Conservation (phyloP, 2,888 invertebrate genomes). For the Asteroscopus sphinx region DNA sequence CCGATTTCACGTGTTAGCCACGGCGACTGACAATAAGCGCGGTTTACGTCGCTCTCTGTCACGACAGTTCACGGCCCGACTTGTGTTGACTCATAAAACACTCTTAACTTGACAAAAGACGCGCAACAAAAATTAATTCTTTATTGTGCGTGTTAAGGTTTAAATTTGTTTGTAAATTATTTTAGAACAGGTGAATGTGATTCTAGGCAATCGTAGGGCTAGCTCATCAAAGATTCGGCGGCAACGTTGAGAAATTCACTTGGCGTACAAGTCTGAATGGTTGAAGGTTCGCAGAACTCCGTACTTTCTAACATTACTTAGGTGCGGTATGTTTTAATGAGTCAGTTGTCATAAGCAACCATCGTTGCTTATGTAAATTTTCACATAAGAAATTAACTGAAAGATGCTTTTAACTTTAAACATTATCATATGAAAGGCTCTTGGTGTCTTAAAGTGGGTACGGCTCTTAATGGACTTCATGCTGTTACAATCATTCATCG, state of each 20-base stretch:
- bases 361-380: constrained; percentile 59
- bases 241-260: constrained; percentile 75
- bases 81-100: constrained; percentile 80
- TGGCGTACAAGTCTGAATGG: constrained; percentile 67
- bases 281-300: constrained; percentile 75
- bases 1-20: constrained; percentile 87
- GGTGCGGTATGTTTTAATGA: constrained; percentile 63
- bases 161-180: constrained; percentile 54
- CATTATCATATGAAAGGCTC: constrained; percentile 57
- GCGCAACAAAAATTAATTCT: constrained; percentile 51
- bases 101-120: constrained; percentile 69
- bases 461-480: constrained; percentile 43
- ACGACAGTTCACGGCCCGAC: constrained; percentile 78
- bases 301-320: constrained; percentile 76
- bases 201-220: constrained; percentile 69
- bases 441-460: constrained; percentile 56
- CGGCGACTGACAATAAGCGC: constrained; percentile 86
- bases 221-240: constrained; percentile 77
- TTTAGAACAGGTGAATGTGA: constrained; percentile 49
- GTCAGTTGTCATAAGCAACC: constrained; percentile 56
- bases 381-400: constrained; percentile 59
- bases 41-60: constrained; percentile 78
- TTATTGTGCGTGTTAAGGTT: constrained; percentile 59
- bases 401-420: constrained; percentile 55
- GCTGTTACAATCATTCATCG: constrained; percentile 52